Conservation (phyloP, 2,113 vertebrate genomes). For the Oncorhynchus nerka region DNA sequence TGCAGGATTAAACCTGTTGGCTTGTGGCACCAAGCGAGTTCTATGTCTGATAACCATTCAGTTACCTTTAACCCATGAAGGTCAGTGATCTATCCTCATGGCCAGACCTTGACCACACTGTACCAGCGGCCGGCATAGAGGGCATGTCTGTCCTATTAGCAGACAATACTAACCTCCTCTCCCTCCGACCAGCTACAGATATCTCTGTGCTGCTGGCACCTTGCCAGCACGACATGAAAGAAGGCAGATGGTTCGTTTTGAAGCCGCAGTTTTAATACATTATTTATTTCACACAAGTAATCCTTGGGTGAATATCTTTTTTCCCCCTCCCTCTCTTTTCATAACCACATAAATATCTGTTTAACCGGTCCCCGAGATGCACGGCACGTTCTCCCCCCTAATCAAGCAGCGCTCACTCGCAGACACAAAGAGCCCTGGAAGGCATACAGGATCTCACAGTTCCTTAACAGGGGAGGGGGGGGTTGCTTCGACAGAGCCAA, state of each 20-base stretch:
- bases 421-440: slow-evolving; percentile 15
- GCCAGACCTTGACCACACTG: too few relatives aligned
- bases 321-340: slow-evolving; percentile 47
- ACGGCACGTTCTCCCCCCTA: slow-evolving; percentile 29
- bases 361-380: slow-evolving; percentile 49
- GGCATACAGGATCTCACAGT: not conserved
- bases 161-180: too few relatives aligned
- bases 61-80: too few relatives aligned
- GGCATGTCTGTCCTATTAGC: slow-evolving; percentile 40
- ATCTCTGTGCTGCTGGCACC: slow-evolving; percentile 58
- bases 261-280: slow-evolving; percentile 61
- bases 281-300: slow-evolving; percentile 61
- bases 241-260: slow-evolving; percentile 66
- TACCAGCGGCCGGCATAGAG: slow-evolving; percentile 42
- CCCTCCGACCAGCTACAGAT: slow-evolving; percentile 47
- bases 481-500: slow-evolving; percentile 47
- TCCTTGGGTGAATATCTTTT: slow-evolving; percentile 50
- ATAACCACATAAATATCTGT: slow-evolving; percentile 59
- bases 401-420: slow-evolving; percentile 4
- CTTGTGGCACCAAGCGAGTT: too few relatives aligned
- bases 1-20: too few relatives aligned
- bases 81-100: too few relatives aligned
- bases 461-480: not conserved
- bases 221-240: slow-evolving; percentile 65
- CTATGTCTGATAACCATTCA: too few relatives aligned